These are phyloP conservation scores for Asteroscopus sphinx DNA, from an alignment of 2,888 invertebrate genomes.

Conservation along the genomic window DNA sequence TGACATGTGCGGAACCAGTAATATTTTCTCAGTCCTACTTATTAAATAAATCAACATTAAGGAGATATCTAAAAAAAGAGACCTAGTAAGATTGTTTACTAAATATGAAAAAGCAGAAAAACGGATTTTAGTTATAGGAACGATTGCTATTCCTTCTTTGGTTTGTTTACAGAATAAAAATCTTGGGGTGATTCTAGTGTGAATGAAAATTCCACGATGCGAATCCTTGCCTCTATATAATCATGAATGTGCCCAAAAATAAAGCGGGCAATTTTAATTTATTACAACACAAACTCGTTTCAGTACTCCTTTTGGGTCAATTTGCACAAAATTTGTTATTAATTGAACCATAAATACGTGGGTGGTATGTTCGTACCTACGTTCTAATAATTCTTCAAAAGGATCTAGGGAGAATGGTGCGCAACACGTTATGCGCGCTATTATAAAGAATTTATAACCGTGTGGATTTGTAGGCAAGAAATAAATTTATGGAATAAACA, in stretches of 20 bases:
- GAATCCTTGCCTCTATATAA: too few species aligned
- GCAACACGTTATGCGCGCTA: slow-evolving; percentile 27
- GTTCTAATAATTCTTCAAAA: slow-evolving; percentile 41
- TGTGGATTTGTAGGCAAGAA: slow-evolving; percentile 55
- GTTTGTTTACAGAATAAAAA: too few species aligned
- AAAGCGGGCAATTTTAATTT: neutral
- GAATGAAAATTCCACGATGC: too few species aligned
- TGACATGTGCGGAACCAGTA: too few species aligned
- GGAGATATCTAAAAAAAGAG: too few species aligned
- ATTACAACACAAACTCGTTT: neutral
- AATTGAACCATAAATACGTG: slow-evolving; percentile 33
- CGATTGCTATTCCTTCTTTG: too few species aligned
- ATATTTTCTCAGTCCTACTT: too few species aligned
- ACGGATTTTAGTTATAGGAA: too few species aligned
- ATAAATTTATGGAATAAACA: slow-evolving; percentile 61
- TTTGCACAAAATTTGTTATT: slow-evolving; percentile 28
- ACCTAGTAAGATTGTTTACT: too few species aligned
- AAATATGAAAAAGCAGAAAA: too few species aligned
- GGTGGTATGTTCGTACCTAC: slow-evolving; percentile 8
- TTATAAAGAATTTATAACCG: slow-evolving; percentile 41
- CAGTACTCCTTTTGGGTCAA: slow-evolving; percentile 18
- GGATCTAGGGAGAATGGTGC: slow-evolving; percentile 18
- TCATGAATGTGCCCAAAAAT: neutral
- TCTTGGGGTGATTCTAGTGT: too few species aligned
- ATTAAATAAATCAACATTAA: too few species aligned